These are phyloP conservation scores for Oreochromis niloticus DNA, from an alignment of 2,113 vertebrate genomes.

Conservation along the genomic window DNA sequence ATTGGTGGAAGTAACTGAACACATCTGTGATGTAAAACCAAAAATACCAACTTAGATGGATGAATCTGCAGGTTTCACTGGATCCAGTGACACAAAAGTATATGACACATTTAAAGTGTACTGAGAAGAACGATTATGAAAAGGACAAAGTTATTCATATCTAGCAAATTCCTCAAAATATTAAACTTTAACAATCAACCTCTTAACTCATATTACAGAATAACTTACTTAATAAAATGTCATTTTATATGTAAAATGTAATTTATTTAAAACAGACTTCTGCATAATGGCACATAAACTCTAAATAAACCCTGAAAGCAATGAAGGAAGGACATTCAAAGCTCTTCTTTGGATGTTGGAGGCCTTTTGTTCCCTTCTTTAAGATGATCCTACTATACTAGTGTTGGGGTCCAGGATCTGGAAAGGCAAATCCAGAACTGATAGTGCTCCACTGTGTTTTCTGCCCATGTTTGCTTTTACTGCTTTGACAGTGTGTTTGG, in stretches of 20 bases:
- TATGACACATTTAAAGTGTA: background rate
- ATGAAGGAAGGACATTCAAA: background rate
- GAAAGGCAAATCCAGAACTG: background rate
- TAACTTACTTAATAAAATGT: background rate
- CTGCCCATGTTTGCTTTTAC: background rate
- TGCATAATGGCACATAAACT: background rate
- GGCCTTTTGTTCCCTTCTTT: fast-evolving
- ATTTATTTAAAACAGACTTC: background rate
- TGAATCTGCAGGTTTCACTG: background rate
- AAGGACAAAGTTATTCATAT: background rate
- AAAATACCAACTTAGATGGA: background rate
- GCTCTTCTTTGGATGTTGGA: background rate
- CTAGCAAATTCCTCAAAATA: background rate
- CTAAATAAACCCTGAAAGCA: background rate
- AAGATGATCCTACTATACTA: background rate
- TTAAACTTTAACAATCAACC: background rate
- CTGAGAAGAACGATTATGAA: background rate
- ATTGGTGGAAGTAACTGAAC: background rate
- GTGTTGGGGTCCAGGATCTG: background rate
- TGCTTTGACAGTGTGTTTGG: background rate
- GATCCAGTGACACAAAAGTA: background rate
- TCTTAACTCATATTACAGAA: background rate
- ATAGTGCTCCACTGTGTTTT: background rate
- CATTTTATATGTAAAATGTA: background rate
- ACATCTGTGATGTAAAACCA: background rate